Percentiles rank a stretch among this genome's conserved stretches.
Evolutionary conservation across 2,113 vertebrate genomes (phyloP).

Genomic region (Serilophus lunatus): DNA sequence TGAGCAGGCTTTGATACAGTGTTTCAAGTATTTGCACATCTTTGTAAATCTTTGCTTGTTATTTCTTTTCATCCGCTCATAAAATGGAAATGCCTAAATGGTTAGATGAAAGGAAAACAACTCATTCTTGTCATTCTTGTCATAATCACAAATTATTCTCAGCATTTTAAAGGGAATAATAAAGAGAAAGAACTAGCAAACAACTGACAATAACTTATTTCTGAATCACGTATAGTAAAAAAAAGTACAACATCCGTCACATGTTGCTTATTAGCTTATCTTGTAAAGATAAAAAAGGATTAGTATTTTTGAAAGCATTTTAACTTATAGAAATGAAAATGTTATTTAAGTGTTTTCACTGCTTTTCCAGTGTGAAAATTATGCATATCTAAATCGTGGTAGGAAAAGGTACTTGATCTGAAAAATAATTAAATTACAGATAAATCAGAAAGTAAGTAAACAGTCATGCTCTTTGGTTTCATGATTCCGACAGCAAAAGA

Average conservation of each 20-base stretch:
- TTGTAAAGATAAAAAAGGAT: not conserved
- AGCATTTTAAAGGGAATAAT: not conserved
- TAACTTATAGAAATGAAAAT: not conserved
- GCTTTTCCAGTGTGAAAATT: not conserved
- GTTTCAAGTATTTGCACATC: not conserved
- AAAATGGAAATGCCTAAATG: not conserved
- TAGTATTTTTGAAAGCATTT: not conserved
- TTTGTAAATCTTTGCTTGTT: not conserved
- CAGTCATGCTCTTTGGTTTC: not conserved
- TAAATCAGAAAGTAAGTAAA: slow-evolving; percentile 13
- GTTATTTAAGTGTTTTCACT: not conserved
- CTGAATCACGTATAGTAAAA: not conserved
- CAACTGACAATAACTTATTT: not conserved
- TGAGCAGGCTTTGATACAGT: not conserved
- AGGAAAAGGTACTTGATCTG: not conserved
- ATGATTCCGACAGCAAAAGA: not conserved
- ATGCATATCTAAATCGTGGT: not conserved
- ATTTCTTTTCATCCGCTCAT: not conserved
- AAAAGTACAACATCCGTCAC: not conserved
- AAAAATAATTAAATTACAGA: not conserved
- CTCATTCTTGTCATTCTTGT: not conserved
- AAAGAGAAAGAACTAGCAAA: not conserved
- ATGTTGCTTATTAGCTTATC: not conserved
- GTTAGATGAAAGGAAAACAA: not conserved
- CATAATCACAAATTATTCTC: not conserved